Evolutionary conservation across 2,888 invertebrate genomes (phyloP).

Genomic region (Bursaphelenchus okinawaensis): DNA sequence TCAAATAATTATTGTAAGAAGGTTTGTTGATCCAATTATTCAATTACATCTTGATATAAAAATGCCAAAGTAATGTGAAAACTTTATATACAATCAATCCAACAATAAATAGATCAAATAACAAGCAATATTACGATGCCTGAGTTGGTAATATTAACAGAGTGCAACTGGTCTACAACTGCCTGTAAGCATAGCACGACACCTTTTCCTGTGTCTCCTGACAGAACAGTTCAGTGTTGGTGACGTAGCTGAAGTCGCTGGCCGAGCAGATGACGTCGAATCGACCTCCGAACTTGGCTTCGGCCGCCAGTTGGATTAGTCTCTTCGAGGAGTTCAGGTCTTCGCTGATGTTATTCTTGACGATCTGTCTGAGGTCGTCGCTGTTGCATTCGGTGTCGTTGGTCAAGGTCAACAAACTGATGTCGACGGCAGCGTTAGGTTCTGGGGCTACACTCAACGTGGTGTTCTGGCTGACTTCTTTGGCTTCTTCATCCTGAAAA

Average conservation of each 20-base stretch:
- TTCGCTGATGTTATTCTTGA: conserved; percentile 47
- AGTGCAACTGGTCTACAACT: conserved; percentile 29
- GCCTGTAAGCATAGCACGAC: conserved; percentile 54
- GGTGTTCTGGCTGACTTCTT: background rate
- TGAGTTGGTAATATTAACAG: background rate
- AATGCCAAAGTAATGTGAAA: too few relatives aligned
- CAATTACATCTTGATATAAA: too few relatives aligned
- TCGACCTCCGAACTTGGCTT: conserved; percentile 54
- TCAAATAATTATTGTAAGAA: too few relatives aligned
- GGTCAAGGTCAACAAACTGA: conserved; percentile 41
- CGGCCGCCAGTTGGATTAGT: conserved; percentile 53
- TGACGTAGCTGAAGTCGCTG: conserved; percentile 54
- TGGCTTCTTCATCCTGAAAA: background rate
- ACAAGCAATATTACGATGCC: background rate
- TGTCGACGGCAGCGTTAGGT: conserved; percentile 25
- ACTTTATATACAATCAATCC: too few relatives aligned
- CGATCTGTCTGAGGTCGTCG: conserved; percentile 26
- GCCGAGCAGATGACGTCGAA: conserved; percentile 51
- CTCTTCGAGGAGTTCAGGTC: conserved; percentile 54
- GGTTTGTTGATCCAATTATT: too few relatives aligned
- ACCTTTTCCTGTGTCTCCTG: conserved; percentile 50
- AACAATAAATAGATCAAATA: background rate
- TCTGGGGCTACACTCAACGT: conserved; percentile 4
- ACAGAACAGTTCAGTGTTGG: conserved; percentile 55
- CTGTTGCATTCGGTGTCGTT: conserved; percentile 55